Percentiles rank a stretch among this genome's conserved stretches.
Conservation (phyloP, 2,888 invertebrate genomes). For the Dolomedes plantarius region DNA sequence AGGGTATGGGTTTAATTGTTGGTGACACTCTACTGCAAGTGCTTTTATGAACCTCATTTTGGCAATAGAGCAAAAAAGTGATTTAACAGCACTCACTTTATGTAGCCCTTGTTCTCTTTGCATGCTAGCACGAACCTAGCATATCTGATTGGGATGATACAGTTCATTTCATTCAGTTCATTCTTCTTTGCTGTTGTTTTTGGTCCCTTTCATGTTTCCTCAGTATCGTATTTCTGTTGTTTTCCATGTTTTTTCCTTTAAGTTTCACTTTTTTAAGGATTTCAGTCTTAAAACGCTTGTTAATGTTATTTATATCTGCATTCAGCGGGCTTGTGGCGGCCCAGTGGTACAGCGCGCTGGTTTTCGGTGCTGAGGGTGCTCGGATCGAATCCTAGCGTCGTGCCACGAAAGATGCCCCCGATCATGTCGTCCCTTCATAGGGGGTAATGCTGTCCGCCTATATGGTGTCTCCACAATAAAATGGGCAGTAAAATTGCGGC, state of each 20-base stretch:
- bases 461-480: no score
- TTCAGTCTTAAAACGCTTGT: background rate
- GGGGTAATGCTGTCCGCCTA: no score
- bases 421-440: no score
- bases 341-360: no score
- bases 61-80: conserved; percentile 69
- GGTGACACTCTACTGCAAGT: conserved; percentile 35
- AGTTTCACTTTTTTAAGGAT: conserved; percentile 29
- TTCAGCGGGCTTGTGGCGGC: no score
- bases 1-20: background rate
- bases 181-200: conserved; percentile 31
- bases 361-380: no score
- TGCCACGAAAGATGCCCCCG: no score
- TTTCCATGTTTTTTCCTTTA: conserved; percentile 15
- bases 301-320: background rate
- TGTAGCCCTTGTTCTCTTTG: conserved; percentile 72
- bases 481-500: no score
- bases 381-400: no score
- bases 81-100: conserved; percentile 57
- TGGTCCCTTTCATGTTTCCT: background rate
- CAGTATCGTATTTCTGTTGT: background rate
- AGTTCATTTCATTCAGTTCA: conserved; percentile 49
- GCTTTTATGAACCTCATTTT: conserved; percentile 69
- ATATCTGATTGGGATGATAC: conserved; percentile 73
- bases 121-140: conserved; percentile 72